Conservation (phyloP, 35 echinoderm and acorn worm species). For the Eucidaris tribuloides region DNA sequence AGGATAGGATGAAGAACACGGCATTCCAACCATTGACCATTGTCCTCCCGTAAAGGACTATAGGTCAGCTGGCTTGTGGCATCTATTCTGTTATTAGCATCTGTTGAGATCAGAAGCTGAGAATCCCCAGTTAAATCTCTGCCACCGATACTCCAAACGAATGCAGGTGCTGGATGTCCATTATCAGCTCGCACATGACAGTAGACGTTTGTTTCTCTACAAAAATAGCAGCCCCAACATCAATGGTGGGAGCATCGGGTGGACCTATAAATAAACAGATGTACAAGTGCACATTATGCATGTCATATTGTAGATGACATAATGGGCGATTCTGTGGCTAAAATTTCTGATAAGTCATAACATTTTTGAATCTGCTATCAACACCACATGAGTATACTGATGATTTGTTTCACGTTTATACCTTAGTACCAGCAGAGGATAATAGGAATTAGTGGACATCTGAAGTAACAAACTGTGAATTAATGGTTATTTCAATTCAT, state of each 20-base stretch:
- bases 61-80: neutral
- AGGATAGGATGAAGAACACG: neutral
- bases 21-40: neutral
- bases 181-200: neutral
- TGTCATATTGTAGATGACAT: no score
- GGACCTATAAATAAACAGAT: no score
- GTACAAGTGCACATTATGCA: no score
- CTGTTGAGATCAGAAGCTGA: neutral
- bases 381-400: no score
- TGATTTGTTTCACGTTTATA: no score
- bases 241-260: neutral
- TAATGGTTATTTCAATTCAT: no score
- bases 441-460: no score
- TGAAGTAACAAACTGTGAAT: no score
- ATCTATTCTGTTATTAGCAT: neutral
- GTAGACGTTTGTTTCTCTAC: neutral
- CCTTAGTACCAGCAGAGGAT: no score
- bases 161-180: neutral
- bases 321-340: neutral
- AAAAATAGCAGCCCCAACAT: neutral
- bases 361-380: neutral
- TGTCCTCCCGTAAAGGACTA: neutral
- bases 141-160: neutral
- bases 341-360: neutral
- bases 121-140: neutral